These are phyloP conservation scores for Opisthograptis luteolata DNA, from an alignment of 2,888 invertebrate species.

Conservation along the genomic window DNA sequence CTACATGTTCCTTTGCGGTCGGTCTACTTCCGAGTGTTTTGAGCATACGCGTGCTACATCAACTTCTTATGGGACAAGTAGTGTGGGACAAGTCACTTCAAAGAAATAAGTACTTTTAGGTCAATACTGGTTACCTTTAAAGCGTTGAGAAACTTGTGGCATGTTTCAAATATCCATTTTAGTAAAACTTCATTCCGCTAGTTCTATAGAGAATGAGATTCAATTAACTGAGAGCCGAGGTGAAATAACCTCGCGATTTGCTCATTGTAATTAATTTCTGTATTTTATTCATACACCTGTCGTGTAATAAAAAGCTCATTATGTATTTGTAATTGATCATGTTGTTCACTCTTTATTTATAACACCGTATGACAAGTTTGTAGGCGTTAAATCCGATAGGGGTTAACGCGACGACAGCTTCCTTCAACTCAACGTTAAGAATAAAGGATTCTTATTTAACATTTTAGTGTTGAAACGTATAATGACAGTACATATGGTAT, in stretches of 20 bases:
- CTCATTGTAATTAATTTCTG: not conserved
- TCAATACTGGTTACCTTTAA: slow-evolving; percentile 14
- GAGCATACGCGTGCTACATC: too few relatives aligned
- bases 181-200: slow-evolving; percentile 33
- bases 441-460: too few relatives aligned
- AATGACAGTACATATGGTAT: not conserved
- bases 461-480: not conserved
- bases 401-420: not conserved
- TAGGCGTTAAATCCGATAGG: not conserved
- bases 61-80: too few relatives aligned
- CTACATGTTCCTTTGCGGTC: too few relatives aligned
- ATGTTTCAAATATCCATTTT: slow-evolving; percentile 31
- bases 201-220: slow-evolving; percentile 13
- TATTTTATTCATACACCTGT: not conserved
- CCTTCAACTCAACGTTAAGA: too few relatives aligned
- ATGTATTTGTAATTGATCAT: slow-evolving; percentile 1
- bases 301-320: slow-evolving; percentile 1
- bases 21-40: too few relatives aligned
- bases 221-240: not conserved
- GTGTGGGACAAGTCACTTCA: slow-evolving; percentile 13
- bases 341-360: too few relatives aligned
- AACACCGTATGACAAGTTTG: not conserved
- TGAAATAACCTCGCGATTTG: not conserved
- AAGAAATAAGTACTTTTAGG: slow-evolving; percentile 22
- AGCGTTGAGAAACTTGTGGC: slow-evolving; percentile 25